Evolutionary conservation across 2,888 invertebrate genomes (phyloP), one percentile per base, ranked within the genome.

Genomic region (Limenitis camilla): DNA sequence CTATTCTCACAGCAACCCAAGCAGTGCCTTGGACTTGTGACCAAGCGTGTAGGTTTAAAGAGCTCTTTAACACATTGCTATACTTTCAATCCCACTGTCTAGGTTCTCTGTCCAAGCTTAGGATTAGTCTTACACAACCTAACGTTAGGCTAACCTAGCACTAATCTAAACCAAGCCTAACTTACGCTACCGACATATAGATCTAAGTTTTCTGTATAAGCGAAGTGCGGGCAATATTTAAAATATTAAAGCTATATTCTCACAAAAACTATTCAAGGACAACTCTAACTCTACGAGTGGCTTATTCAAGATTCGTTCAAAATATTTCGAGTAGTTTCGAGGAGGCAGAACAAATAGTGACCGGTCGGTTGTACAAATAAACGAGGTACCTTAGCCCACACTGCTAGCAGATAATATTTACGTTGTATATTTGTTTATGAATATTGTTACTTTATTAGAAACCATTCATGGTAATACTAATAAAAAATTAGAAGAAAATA

Each of bases 291-390:
- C 40, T 44, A 46, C 35, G 42, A 52, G 49, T 44, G 35, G 9
- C 38, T 50, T 46, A 48, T 33, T 50, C 49, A 48, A 55, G 53
- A 56, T 55, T 55, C 52, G 50, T 57, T 57, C 47, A 56, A 51
- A 80, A 82, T 79, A 81, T 82, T 82, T 79, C 66, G 72, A 82
- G 81, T 78, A 76, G 72, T 78, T 74, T 81, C 68, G 76, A 79
- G 74, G 74, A 78, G 76, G 73, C 70, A 68, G 69, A 71, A 75
- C 76, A 86, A 87, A 87, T 74, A 87, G 72, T 75, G 86, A 85
- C 84, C 85, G 84, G 83, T 84, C 71, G 74, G 72, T 75, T 82
- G 74, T 72, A 66, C 76, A 85, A 83, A 86, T 76, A 86, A 69
- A 72, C 73, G 67, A 62, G 61, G 64, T 65, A 69, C 78, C 78